These are phyloP conservation scores for Yasuhikotakia modesta DNA, from an alignment of 2,797 vertebrate species.

Conservation along the genomic window DNA sequence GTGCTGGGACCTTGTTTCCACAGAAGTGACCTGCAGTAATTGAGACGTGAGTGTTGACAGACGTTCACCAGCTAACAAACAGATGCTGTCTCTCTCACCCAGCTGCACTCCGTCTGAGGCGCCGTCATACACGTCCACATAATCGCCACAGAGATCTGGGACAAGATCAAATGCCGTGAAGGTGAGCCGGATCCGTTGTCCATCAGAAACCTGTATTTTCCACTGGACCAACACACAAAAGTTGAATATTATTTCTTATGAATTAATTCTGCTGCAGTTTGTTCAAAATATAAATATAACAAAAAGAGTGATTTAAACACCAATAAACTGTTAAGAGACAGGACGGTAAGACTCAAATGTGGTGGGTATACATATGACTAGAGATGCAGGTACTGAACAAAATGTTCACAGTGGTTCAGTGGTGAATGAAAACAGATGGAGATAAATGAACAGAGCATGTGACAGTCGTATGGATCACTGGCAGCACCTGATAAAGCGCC, in stretches of 20 bases:
- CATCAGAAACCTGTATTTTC: conserved; percentile 74
- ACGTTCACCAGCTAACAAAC: conserved; percentile 16
- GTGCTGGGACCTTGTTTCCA: conserved; percentile 65
- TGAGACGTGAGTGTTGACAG: conserved; percentile 34
- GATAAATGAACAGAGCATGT: conserved; percentile 25
- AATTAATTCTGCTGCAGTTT: too few relatives aligned
- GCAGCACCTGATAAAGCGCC: conserved; percentile 77
- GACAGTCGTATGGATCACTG: conserved; percentile 27
- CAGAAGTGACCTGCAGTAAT: conserved; percentile 73
- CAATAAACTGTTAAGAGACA: not conserved
- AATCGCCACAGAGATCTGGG: conserved; percentile 76
- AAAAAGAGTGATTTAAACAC: too few relatives aligned
- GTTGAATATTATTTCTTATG: not conserved
- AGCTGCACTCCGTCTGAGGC: conserved; percentile 54
- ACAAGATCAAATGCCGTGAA: conserved; percentile 77
- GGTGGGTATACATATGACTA: not conserved
- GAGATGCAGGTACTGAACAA: not conserved
- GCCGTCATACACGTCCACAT: conserved; percentile 75
- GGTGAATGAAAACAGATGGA: not conserved
- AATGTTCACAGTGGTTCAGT: not conserved
- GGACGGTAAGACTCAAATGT: not conserved
- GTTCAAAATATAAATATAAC: too few relatives aligned
- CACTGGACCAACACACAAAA: conserved; percentile 69
- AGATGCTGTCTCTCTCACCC: conserved; percentile 60
- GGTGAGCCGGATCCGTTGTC: conserved; percentile 70